phyloP scores from a whole-genome alignment of 1,140 invertebrate species.

The Drosophila nigromelanica region DNA sequence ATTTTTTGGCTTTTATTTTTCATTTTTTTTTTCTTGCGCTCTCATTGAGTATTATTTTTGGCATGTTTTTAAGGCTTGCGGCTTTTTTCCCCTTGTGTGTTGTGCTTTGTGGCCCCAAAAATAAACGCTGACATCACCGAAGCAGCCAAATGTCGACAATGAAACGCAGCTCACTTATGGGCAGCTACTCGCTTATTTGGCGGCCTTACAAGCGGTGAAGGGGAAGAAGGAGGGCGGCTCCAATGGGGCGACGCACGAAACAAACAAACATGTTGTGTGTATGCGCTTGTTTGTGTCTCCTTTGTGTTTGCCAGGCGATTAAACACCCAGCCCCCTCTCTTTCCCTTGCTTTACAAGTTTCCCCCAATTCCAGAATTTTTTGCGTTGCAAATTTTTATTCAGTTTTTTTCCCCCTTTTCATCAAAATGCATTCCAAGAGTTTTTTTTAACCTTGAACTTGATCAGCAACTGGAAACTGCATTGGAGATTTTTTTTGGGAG shows the following conservation, averaged over 20 bases:
- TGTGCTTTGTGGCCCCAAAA: slow-evolving; percentile 65
- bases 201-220: neutral
- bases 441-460: slow-evolving; percentile 73
- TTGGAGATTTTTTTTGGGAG: neutral
- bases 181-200: neutral
- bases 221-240: neutral
- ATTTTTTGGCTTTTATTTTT: slow-evolving; percentile 25
- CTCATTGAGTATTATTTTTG: slow-evolving; percentile 78
- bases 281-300: neutral
- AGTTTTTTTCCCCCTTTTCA: slow-evolving; percentile 4
- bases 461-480: slow-evolving; percentile 16
- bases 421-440: slow-evolving; percentile 28
- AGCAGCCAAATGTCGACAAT: slow-evolving; percentile 53
- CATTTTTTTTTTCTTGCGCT: slow-evolving; percentile 36
- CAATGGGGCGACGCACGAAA: no score
- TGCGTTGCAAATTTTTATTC: slow-evolving; percentile 23
- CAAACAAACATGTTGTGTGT: slow-evolving; percentile 4
- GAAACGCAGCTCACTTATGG: slow-evolving; percentile 65
- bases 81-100: slow-evolving; percentile 53
- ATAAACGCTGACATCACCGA: slow-evolving; percentile 78
- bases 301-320: slow-evolving; percentile 8
- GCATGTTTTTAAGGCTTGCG: slow-evolving; percentile 68
- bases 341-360: neutral
- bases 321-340: neutral
- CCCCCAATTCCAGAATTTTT: neutral